phyloP scores from a whole-genome alignment of 2,888 invertebrate species.

The Agrotis ipsilon region DNA sequence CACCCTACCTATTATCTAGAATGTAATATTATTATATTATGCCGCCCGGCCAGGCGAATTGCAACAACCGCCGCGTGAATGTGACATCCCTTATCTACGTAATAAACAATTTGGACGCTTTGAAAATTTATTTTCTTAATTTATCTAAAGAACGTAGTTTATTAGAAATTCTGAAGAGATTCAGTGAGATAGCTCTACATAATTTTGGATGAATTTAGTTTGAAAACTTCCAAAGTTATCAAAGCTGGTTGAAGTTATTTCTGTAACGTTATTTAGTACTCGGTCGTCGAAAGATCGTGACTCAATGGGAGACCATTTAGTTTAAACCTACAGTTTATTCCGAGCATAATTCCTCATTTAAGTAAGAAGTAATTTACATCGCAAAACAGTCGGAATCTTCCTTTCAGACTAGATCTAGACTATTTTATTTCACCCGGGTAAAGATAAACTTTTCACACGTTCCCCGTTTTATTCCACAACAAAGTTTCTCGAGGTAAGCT shows the following conservation, averaged over 20 bases:
- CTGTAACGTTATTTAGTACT: slow-evolving; percentile 36
- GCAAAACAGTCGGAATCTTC: neutral
- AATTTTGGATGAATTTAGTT: slow-evolving; percentile 48
- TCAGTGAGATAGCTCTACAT: slow-evolving; percentile 16
- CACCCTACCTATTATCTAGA: no score
- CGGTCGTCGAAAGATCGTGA: slow-evolving; percentile 30
- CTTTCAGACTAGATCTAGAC: neutral
- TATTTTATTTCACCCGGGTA: neutral
- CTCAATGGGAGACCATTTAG: slow-evolving; percentile 17
- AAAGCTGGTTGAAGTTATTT: slow-evolving; percentile 49
- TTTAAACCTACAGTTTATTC: slow-evolving; percentile 19
- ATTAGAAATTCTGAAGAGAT: slow-evolving; percentile 32
- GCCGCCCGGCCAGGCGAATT: no score
- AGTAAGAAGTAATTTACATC: neutral
- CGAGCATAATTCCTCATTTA: neutral
- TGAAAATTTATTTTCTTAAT: slow-evolving; percentile 34
- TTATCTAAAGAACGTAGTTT: slow-evolving; percentile 26
- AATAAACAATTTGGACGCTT: slow-evolving; percentile 18
- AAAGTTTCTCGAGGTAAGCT: slow-evolving; percentile 27
- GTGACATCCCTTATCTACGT: slow-evolving; percentile 7
- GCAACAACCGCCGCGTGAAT: no score
- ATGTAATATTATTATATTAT: no score
- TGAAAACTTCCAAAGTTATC: slow-evolving; percentile 44
- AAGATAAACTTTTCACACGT: slow-evolving; percentile 10
- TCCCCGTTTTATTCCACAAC: slow-evolving; percentile 3